phyloP scores from a whole-genome alignment of 2,113 vertebrate species.

The Elgaria multicarinata region DNA sequence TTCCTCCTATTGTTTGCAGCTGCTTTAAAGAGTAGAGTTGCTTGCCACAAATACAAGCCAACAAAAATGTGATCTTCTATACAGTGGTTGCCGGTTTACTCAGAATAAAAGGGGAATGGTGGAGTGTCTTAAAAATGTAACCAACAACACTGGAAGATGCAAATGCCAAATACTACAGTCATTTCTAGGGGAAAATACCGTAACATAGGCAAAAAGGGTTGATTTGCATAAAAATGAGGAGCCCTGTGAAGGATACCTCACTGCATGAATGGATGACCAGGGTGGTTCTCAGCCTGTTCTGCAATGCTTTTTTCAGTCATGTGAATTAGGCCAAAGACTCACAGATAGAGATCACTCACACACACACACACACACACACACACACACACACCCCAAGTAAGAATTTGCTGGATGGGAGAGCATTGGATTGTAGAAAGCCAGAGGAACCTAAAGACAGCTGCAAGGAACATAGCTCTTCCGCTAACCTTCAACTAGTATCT shows the following conservation, averaged over 20 bases:
- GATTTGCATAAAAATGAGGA: neutral
- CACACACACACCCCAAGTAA: neutral
- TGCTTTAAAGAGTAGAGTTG: constrained; percentile 20
- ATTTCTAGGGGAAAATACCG: neutral
- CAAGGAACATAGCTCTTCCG: neutral
- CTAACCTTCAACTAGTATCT: neutral
- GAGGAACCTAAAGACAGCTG: neutral
- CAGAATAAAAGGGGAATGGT: neutral
- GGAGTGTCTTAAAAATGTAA: neutral
- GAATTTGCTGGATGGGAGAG: neutral
- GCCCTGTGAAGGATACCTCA: neutral
- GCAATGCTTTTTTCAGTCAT: neutral
- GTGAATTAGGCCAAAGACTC: neutral
- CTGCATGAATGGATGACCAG: neutral
- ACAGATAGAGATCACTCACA: neutral
- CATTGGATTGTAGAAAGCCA: neutral
- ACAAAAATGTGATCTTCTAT: constrained; percentile 32
- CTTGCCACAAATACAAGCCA: constrained; percentile 30
- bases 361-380: too few species aligned
- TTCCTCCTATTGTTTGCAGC: constrained; percentile 40
- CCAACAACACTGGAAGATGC: neutral
- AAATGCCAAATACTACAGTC: neutral
- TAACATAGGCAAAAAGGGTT: neutral
- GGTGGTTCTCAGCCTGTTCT: neutral
- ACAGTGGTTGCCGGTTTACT: constrained; percentile 26